Evolutionary conservation across 2,888 invertebrate species (phyloP), one percentile per base, ranked within the genome.

Genomic region (Drosophila nigricruria): DNA sequence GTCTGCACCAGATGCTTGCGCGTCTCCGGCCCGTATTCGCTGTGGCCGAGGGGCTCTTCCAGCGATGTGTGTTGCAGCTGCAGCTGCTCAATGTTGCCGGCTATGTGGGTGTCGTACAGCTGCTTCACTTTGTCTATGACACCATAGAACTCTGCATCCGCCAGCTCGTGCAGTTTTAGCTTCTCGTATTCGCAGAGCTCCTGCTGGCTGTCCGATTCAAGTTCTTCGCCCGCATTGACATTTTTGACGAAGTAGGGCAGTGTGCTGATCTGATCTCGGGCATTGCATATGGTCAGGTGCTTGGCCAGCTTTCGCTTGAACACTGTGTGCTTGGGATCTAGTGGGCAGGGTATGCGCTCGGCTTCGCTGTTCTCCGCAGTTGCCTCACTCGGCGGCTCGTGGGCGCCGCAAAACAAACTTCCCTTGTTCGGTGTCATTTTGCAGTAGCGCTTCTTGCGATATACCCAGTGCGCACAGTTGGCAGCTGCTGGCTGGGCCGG

Each of bases 1-100:
- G 95, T 96, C 92, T 98, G 98, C 23, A 95, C 92, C 79, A 97
- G 93, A 91, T 98, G 98, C 72, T 96, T 95, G 57, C 94, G 94
- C 0, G 95, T 94, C 85, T 94, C 94, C 77, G 94, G 94, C 0
- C 95, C 94, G 79, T 95, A 95, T 20, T 94, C 94, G 0, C 93
- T 90, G 64, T 94, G 94, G 5, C 91, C 82, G n/a, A 94, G 84
- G 88, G 95, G 94, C 5, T 92, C 91, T 47, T 93, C 91, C 2
- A 95, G 86, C 14, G 94, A 89, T 1, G 91, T 77, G 79, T 95
- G 94, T 14, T 90, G 87, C 62, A 92, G 87, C 30, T 94, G 92
- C 54, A 93, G 86, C 42, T 93, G 91, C 5, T 92, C 79, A 66
- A 95, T 93, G 25, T 84, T 83, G 16, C 88, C 86, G n/a, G 89